Evolutionary conservation across 1,140 invertebrate species (phyloP).

Genomic region (Trissolcus basalis): DNA sequence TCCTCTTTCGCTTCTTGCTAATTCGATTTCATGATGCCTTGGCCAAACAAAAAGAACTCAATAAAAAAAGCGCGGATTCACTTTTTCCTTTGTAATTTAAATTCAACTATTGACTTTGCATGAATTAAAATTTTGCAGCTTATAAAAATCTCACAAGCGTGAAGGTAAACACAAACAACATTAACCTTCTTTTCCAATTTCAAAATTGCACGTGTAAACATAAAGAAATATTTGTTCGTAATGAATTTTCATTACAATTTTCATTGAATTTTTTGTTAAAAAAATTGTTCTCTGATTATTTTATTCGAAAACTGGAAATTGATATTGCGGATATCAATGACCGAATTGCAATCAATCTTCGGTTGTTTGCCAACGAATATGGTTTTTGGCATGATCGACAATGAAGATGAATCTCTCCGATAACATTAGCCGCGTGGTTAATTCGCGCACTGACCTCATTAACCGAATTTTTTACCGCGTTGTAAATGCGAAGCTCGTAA

Average conservation of each 20-base stretch:
- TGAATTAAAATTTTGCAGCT: too few relatives aligned
- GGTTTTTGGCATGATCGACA: slow-evolving; percentile 48
- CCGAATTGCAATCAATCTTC: neutral
- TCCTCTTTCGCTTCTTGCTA: slow-evolving; percentile 1
- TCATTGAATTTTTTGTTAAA: too few relatives aligned
- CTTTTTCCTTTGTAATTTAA: too few relatives aligned
- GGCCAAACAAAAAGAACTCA: slow-evolving; percentile 6
- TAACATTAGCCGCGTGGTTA: slow-evolving; percentile 57
- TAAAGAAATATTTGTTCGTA: too few relatives aligned
- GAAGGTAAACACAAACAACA: too few relatives aligned
- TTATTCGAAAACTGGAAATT: too few relatives aligned
- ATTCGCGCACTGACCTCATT: slow-evolving; percentile 64
- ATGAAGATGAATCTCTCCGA: slow-evolving; percentile 55
- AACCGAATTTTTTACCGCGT: slow-evolving; percentile 38
- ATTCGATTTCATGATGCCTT: slow-evolving; percentile 14
- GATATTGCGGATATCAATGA: neutral
- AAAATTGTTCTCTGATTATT: too few relatives aligned
- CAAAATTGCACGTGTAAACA: too few relatives aligned
- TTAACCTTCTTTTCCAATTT: too few relatives aligned
- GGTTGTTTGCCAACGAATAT: slow-evolving; percentile 7
- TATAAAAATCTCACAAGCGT: too few relatives aligned
- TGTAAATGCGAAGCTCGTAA: slow-evolving; percentile 23
- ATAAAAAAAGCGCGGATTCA: slow-evolving; percentile 5
- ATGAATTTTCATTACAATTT: too few relatives aligned
- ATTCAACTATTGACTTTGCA: too few relatives aligned